Conservation (phyloP, 23 tunicate species). For the Trididemnum miniatum region DNA sequence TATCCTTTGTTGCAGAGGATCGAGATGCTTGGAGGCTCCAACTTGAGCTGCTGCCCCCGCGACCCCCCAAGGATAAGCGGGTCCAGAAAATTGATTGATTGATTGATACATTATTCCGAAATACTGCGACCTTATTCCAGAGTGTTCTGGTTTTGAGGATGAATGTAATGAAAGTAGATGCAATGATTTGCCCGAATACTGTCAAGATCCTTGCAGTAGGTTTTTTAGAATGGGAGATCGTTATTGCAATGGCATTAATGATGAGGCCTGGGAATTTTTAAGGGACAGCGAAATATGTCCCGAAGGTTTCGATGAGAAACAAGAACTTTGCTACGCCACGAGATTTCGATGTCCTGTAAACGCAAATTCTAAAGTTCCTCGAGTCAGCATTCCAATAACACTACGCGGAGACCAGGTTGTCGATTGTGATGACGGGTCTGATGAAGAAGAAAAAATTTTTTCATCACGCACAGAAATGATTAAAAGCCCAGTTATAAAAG, state of each 20-base stretch:
- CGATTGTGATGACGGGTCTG: slow-evolving; percentile 54
- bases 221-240: slow-evolving; percentile 17
- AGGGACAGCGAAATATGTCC: neutral
- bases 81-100: no score
- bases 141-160: slow-evolving; percentile 4
- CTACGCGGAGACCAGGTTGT: slow-evolving; percentile 27
- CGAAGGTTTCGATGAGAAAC: slow-evolving; percentile 17
- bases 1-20: no score
- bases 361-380: no score
- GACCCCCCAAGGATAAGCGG: no score
- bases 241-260: slow-evolving; percentile 16
- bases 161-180: neutral
- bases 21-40: no score
- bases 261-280: neutral
- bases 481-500: slow-evolving; percentile 7
- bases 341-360: neutral
- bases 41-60: no score
- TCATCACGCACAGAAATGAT: slow-evolving; percentile 64
- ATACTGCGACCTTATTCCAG: slow-evolving; percentile 10
- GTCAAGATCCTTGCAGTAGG: neutral
- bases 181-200: neutral
- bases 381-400: neutral
- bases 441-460: slow-evolving; percentile 38
- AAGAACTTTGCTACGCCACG: neutral
- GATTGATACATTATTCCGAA: slow-evolving; percentile 5